Evolutionary conservation across 2,888 invertebrate species (phyloP).

Genomic region (Himalopsyche kuldschensis): DNA sequence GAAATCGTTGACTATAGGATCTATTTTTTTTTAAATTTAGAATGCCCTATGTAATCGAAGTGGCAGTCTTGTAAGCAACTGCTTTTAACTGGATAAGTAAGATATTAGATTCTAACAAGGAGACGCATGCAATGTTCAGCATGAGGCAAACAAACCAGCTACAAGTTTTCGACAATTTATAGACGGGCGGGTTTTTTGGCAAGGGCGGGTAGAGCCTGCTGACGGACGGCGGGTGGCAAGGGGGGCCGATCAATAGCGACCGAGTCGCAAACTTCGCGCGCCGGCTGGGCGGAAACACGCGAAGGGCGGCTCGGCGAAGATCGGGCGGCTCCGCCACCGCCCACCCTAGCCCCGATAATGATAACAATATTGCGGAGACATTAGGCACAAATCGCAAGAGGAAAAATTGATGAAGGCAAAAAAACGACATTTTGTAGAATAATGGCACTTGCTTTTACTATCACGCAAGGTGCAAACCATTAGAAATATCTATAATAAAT

Average conservation of each 20-base stretch:
- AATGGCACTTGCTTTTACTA: background rate
- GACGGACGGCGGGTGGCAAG: background rate
- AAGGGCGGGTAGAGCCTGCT: background rate
- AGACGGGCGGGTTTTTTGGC: background rate
- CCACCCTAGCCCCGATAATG: background rate
- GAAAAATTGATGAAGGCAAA: background rate
- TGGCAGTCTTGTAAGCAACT: no score
- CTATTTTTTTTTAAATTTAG: no score
- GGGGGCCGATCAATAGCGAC: constrained; percentile 2
- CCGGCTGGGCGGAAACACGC: constrained; percentile 1
- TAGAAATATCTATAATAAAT: no score
- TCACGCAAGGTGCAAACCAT: background rate
- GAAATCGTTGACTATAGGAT: no score
- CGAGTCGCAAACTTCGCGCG: constrained; percentile 2
- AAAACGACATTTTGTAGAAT: background rate
- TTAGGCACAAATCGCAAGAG: background rate
- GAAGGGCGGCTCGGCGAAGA: background rate
- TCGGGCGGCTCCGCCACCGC: background rate
- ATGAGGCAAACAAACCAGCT: background rate
- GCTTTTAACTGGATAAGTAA: background rate
- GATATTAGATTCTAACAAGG: no score
- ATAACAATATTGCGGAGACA: background rate
- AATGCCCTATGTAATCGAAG: no score
- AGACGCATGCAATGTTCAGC: background rate
- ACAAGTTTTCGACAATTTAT: background rate